Conservation (phyloP, 37 sponge, comb jelly and placozoan species). For the Bolinopsis microptera region DNA sequence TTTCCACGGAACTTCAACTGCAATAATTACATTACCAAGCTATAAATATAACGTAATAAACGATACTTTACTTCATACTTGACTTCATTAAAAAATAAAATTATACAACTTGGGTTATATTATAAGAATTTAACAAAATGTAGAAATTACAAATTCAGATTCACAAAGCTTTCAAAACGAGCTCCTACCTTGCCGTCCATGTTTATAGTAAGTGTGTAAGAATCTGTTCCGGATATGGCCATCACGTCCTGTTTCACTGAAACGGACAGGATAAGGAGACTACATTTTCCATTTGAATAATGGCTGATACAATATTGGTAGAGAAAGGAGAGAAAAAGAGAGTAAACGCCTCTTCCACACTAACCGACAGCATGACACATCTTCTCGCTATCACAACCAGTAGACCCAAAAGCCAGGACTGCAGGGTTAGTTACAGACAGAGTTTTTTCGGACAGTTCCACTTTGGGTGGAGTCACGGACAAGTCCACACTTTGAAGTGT, state of each 20-base stretch:
- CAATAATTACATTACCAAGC: neutral
- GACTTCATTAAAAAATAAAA: neutral
- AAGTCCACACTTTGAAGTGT: neutral
- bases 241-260: neutral
- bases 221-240: slow-evolving; percentile 19
- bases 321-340: no score
- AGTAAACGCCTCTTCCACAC: no score
- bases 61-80: no score
- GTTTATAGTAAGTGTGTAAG: neutral
- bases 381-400: slow-evolving; percentile 54
- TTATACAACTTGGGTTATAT: neutral
- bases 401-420: slow-evolving; percentile 14
- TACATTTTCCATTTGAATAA: no score
- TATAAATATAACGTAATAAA: neutral
- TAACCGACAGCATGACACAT: slow-evolving; percentile 40
- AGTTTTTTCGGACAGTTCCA: neutral
- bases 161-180: neutral
- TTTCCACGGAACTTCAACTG: slow-evolving; percentile 62
- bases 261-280: no score
- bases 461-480: neutral
- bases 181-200: slow-evolving; percentile 5
- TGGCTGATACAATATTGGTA: no score
- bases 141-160: no score
- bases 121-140: neutral
- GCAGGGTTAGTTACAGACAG: slow-evolving; percentile 26